Conservation (phyloP, 2,888 invertebrate genomes). For the Megastigmus dorsalis region DNA sequence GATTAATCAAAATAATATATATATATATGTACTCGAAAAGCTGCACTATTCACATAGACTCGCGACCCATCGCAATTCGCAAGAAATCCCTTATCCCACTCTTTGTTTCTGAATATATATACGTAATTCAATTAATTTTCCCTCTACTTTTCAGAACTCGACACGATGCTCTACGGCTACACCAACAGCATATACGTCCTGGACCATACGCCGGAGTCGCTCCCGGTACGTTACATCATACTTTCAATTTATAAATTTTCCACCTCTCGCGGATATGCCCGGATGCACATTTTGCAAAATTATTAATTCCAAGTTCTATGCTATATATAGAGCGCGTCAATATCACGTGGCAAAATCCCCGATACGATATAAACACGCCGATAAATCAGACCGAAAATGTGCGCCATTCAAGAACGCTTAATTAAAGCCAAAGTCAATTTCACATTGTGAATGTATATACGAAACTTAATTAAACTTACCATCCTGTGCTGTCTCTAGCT, state of each 20-base stretch:
- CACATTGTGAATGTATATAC: constrained; percentile 5
- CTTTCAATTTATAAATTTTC: not conserved
- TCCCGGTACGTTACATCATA: constrained; percentile 67
- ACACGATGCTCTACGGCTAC: constrained; percentile 72
- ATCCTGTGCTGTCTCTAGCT: no score
- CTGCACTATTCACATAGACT: no score
- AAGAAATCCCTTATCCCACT: no score
- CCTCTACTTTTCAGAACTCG: constrained; percentile 67
- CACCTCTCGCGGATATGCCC: not conserved
- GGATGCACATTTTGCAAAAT: not conserved
- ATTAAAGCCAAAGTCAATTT: constrained; percentile 45
- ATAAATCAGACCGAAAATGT: constrained; percentile 24
- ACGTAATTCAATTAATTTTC: constrained; percentile 20
- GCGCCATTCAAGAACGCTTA: constrained; percentile 2
- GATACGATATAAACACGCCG: not conserved
- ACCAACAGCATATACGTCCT: constrained; percentile 72
- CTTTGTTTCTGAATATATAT: no score
- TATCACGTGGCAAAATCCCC: not conserved
- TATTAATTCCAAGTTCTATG: not conserved
- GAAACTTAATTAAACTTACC: constrained; percentile 48
- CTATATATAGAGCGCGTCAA: no score
- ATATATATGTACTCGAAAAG: no score
- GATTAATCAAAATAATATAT: no score
- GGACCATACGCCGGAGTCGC: constrained; percentile 71
- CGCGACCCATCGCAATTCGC: no score